Base-by-base conservation (phyloP, 1,140 invertebrate genomes). In the Spodoptera frugiperda region DNA sequence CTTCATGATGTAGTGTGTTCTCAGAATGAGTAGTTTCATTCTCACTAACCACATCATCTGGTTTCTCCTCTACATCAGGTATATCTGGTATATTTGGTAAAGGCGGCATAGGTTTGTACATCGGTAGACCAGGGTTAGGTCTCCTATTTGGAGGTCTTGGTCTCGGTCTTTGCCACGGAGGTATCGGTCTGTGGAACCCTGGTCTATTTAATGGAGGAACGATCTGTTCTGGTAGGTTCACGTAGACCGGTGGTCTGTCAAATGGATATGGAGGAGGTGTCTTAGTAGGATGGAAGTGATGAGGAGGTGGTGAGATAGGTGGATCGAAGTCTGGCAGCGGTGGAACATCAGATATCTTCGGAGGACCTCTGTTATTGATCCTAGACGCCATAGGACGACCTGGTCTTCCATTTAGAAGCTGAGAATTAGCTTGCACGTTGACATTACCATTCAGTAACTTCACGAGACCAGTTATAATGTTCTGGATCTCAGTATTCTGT, bases 351-450 rank as follows among this genome's bases (percentile, higher is more conserved):
- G 97, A 96, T 65, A 98, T 97, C 63, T 97, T 95, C 0, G 97
- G 97, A 0, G 98, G 98, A 2, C 98, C 98, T 57, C 98, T 94
- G 87, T 98, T 98, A 84, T 99, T 99, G 46, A 98, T 98, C 77
- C 98, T 96, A 0, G 95, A 95, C 79, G 95, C 95, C 78, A 95
- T 89, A 1, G 95, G 96, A 53, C 96, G 94, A 25, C 94, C 92
- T 1, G 95, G 95, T 68, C 95, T 88, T 5, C 94, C 88, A 49
- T 95, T 94, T n/a, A 91, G 78, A 21, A 95, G 87, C 61, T 95
- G 95, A 0, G 95, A 96, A 83, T 97, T 97, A 0, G 96, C 96
- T 82, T 97, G 96, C 0, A 97, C 96, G 82, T 98, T 97, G 0
- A 98, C 97, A 82, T 98, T 98, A 0, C 98, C 98, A 82, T 98